Evolutionary conservation across 2,888 invertebrate species (phyloP).

Genomic region (Agrochola lota): DNA sequence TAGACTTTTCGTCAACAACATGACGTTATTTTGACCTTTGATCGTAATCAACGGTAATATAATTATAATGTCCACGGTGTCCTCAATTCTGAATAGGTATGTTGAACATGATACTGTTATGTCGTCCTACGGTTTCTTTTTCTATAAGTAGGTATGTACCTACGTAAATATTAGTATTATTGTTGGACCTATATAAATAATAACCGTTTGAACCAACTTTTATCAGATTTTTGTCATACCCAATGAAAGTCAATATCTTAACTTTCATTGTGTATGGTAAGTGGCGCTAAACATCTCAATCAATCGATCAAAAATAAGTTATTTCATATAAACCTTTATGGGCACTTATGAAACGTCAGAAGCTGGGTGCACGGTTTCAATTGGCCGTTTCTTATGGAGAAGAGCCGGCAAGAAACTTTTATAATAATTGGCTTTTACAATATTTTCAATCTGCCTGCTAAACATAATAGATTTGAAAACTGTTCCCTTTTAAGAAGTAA

Average conservation of each 20-base stretch:
- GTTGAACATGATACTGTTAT: conserved; percentile 16
- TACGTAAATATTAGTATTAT: neutral
- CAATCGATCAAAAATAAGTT: too few species aligned
- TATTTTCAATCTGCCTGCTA: too few species aligned
- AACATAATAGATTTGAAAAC: neutral
- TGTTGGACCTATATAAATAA: neutral
- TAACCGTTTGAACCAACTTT: neutral
- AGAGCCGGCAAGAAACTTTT: too few species aligned
- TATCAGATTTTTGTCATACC: neutral
- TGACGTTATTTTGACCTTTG: conserved; percentile 7
- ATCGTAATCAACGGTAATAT: neutral
- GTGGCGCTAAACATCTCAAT: neutral
- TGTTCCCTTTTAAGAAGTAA: neutral
- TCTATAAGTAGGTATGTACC: neutral
- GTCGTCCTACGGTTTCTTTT: conserved; percentile 3
- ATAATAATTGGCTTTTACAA: too few species aligned
- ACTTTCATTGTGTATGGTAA: neutral
- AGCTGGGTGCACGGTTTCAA: too few species aligned
- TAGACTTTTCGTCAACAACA: neutral
- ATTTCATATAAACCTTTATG: too few species aligned
- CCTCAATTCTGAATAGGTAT: neutral
- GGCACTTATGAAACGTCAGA: too few species aligned
- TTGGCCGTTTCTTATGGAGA: too few species aligned
- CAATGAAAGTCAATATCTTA: neutral
- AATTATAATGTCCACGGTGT: neutral